Percentiles rank a stretch among this genome's conserved stretches.
These are phyloP conservation scores for Numenius arquata DNA, from an alignment of 2,113 vertebrate species.

Conservation along the genomic window DNA sequence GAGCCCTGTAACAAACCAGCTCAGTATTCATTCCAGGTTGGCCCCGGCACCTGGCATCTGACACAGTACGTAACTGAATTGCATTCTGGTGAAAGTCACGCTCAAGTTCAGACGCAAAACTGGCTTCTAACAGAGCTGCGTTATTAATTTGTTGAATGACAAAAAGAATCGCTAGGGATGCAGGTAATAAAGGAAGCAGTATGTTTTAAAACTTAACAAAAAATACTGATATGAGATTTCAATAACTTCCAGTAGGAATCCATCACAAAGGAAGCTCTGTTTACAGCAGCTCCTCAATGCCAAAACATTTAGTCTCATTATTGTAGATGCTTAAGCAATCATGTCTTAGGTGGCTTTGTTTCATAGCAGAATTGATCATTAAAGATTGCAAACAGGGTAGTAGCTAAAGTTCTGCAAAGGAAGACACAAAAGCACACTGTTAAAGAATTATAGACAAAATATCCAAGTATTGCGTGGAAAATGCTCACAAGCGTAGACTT, in stretches of 20 bases:
- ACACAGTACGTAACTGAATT: neutral
- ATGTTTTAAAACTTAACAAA: conserved; percentile 40
- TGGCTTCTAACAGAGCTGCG: neutral
- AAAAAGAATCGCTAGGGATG: neutral
- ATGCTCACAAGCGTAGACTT: neutral
- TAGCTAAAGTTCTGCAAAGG: neutral
- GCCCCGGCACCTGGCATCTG: neutral
- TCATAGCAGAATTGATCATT: conserved; percentile 6
- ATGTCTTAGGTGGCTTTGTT: conserved; percentile 46
- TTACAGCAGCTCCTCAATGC: neutral
- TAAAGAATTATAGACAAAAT: neutral
- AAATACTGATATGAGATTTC: conserved; percentile 25
- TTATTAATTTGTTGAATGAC: conserved; percentile 67
- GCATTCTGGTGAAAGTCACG: conserved; percentile 37
- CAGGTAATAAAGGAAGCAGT: conserved; percentile 57
- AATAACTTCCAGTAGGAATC: conserved; percentile 39
- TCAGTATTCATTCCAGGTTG: neutral
- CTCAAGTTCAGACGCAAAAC: conserved; percentile 11
- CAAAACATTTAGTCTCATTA: conserved; percentile 59
- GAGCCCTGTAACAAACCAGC: neutral
- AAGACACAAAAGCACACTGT: conserved; percentile 32
- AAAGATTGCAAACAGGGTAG: conserved; percentile 29
- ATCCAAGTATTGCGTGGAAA: neutral
- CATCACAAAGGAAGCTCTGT: conserved; percentile 55
- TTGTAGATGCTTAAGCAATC: conserved; percentile 47